These are phyloP conservation scores for Aramus guarauna DNA, from an alignment of 2,113 vertebrate genomes.

Conservation along the genomic window DNA sequence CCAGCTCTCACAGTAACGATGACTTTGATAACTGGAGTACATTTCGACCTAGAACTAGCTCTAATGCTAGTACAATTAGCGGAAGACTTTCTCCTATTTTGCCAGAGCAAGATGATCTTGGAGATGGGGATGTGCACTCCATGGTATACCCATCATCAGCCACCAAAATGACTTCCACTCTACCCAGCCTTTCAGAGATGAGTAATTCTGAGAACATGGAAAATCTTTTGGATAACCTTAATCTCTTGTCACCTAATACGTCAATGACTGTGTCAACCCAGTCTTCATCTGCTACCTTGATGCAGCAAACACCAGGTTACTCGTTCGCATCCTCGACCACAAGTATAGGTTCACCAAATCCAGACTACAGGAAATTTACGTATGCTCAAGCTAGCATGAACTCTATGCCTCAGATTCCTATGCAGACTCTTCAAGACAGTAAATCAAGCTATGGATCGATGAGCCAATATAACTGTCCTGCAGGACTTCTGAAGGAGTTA, in stretches of 20 bases:
- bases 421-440: conserved; percentile 87
- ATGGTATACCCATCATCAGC: conserved; percentile 89
- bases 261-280: conserved; percentile 85
- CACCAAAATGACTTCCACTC: conserved; percentile 90
- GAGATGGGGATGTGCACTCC: conserved; percentile 87
- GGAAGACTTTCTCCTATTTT: conserved; percentile 95
- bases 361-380: conserved; percentile 91
- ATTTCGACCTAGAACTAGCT: conserved; percentile 92
- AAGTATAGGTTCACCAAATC: conserved; percentile 81
- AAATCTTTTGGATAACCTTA: conserved; percentile 96
- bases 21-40: conserved; percentile 96
- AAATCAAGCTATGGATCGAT: conserved; percentile 85
- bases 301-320: conserved; percentile 90
- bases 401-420: conserved; percentile 83
- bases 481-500: conserved; percentile 94
- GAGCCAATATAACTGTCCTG: conserved; percentile 84
- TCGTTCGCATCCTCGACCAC: conserved; percentile 86
- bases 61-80: conserved; percentile 94
- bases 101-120: conserved; percentile 92
- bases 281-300: conserved; percentile 88
- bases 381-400: conserved; percentile 87
- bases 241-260: conserved; percentile 92
- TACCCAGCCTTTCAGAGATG: conserved; percentile 96
- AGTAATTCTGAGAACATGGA: conserved; percentile 96
- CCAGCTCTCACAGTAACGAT: conserved; percentile 95